Evolutionary conservation across 2,888 invertebrate species (phyloP).

Genomic region (Timema cristinae): DNA sequence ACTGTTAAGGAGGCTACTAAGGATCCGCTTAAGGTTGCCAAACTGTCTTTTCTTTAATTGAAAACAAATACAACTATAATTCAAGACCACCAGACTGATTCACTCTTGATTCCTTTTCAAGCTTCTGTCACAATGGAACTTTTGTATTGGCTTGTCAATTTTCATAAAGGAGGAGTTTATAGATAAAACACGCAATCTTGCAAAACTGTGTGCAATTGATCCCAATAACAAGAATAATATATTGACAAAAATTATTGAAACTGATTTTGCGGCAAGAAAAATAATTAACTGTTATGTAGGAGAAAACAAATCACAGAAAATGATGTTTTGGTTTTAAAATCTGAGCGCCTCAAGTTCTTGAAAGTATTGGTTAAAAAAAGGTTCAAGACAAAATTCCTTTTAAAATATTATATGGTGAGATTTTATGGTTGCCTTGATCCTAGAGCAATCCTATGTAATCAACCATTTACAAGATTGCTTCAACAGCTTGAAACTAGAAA

Average conservation of each 20-base stretch:
- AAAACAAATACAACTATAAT: constrained; percentile 7
- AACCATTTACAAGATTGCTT: constrained; percentile 14
- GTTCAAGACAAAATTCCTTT: background rate
- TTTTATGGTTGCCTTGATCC: constrained; percentile 1
- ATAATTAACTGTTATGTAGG: background rate
- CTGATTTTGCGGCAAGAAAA: background rate
- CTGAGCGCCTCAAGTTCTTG: background rate
- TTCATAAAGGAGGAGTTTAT: background rate
- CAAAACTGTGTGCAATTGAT: background rate
- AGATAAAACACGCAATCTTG: background rate
- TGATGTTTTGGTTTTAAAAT: constrained; percentile 5
- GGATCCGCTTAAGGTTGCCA: constrained; percentile 10
- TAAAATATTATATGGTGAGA: constrained; percentile 1
- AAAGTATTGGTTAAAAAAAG: constrained; percentile 8
- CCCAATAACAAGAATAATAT: background rate
- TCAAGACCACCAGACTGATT: constrained; percentile 10
- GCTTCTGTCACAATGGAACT: too few species aligned
- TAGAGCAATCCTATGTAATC: constrained; percentile 4
- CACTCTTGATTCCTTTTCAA: too few species aligned
- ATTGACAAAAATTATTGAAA: background rate
- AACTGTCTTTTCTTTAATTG: background rate
- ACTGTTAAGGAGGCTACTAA: constrained; percentile 1
- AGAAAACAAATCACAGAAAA: background rate
- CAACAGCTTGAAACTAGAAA: constrained; percentile 7
- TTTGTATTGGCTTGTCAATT: background rate